Evolutionary conservation across 2,113 vertebrate genomes (phyloP), one percentile per base, ranked within the genome.

Genomic region (Dendropsophus ebraccatus): DNA sequence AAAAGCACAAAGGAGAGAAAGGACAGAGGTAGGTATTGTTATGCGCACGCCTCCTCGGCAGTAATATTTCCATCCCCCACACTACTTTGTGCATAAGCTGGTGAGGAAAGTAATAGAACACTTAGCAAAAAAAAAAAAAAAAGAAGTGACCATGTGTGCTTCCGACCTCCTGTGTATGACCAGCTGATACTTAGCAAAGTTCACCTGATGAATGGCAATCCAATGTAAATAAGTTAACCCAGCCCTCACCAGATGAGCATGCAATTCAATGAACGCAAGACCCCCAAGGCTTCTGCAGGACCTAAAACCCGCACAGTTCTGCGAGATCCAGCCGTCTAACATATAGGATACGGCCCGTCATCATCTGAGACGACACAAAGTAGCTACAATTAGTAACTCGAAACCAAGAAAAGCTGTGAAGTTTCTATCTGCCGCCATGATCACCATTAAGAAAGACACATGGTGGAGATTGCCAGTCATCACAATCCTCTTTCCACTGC

Each of bases 21-120:
- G 94, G 95, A 97, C 96, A 97, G 97, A 98, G 96, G 97, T 97
- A 97, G 96, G 96, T 96, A 97, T 98, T 98, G 97, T 97, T 94
- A 97, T 97, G 95, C 95, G 96, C 94, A 94, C 93, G 89, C 87
- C 91, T 88, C 90, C 35, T 70, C 52, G 80, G 32, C 19, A 47
- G 87, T 65, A 88, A 70, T 84, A 85, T 91, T 88, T 90, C 91
- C 89, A 89, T 62, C 88, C 91, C 87, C 88, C 92, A 90, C 89
- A 77, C 86, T 92, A 92, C 88, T 90, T 92, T 94, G 92, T 92
- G 92, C 93, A 94, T 93, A 95, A 93, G 92, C 93, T 92, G 88
- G 89, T 91, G 75, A 52, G 82, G 83, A 89, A 89, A 93, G 91
- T 88, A 90, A 90, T 90, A 91, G 89, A 6, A 54, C 87, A 88